Base-by-base conservation (phyloP, 2,888 invertebrate species). In the Psylliodes chrysocephalus region DNA sequence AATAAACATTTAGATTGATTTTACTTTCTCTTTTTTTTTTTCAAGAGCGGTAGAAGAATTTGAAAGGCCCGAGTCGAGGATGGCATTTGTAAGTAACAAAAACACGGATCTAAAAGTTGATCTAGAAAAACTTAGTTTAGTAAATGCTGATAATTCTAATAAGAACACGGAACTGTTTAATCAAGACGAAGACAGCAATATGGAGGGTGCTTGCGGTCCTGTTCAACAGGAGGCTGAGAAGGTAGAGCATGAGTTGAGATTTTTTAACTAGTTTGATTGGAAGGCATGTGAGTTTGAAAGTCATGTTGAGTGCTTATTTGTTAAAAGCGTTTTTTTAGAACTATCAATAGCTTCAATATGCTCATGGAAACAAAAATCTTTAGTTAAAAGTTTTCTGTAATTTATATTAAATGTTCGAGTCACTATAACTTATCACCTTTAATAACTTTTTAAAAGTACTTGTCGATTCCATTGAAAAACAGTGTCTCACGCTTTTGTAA, bases 91-190 rank as follows among this genome's bases (percentile, higher is more conserved):
- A 22, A 76, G 73, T 47, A 79, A 78, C 66, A 77, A 75, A 53
- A 79, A 75, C 62, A 75, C 73, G 18, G 81, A 82, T 69, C 70
- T 82, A 60, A 82, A 82, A 66, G 78, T 73, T 6, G 81, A 79
- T 65, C 71, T 82, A 61, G 80, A 77, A 56, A 82, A 82, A 72
- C 73, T 82, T 49, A 79, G 79, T 64, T 69, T 81, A 55, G 63
- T 80, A 15, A 80, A 81, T 63, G 80, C 80, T 63, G 77, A 77
- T 1, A 80, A 80, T 68, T 74, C 77, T 3, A 74, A 64, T 60
- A 78, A 77, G 64, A 67, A 76, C 5, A 69, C 70, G 35, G 55
- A 62, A 33, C 60, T 67, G 3, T 60, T 67, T 35, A 64, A 61
- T 61, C 63, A 59, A 17, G 68, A 70, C 18, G 70, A 73, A 49